Percentiles rank a stretch among this genome's conserved stretches.
Evolutionary conservation across 1,140 invertebrate species (phyloP).

Genomic region (Ptiloglossa arizonensis): DNA sequence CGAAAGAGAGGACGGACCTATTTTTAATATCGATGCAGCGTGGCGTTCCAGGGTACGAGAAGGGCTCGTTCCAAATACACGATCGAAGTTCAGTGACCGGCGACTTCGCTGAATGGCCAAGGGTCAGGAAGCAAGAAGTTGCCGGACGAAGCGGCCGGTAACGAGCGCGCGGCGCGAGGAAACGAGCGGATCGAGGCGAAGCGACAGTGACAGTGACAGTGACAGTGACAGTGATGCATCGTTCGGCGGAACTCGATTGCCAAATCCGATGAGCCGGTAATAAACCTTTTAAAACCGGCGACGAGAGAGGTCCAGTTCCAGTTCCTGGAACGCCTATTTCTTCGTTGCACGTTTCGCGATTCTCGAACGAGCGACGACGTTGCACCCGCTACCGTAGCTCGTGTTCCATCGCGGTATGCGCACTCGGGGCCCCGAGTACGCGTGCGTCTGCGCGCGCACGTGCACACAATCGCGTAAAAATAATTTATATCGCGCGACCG

Average conservation of each 20-base stretch:
- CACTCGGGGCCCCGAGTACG: too few species aligned
- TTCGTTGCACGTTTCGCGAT: slow-evolving; percentile 38
- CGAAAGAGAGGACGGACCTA: background rate
- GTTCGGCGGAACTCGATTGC: slow-evolving; percentile 54
- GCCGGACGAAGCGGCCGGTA: slow-evolving; percentile 33
- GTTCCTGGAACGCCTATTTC: slow-evolving; percentile 55
- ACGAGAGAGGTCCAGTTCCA: slow-evolving; percentile 17
- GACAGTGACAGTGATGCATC: slow-evolving; percentile 75
- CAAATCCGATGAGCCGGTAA: slow-evolving; percentile 67
- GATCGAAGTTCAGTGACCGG: slow-evolving; percentile 34
- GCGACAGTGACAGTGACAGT: slow-evolving; percentile 66
- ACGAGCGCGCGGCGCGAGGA: slow-evolving; percentile 40
- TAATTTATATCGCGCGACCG: slow-evolving; percentile 32
- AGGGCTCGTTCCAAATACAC: slow-evolving; percentile 41
- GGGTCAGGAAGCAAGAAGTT: slow-evolving; percentile 56
- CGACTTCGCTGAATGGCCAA: slow-evolving; percentile 46
- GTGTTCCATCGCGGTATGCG: background rate
- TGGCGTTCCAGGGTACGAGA: background rate
- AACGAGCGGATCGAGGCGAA: slow-evolving; percentile 62
- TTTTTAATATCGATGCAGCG: slow-evolving; percentile 16
- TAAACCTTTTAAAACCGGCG: slow-evolving; percentile 61
- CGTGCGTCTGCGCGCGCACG: background rate
- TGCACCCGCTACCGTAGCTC: background rate
- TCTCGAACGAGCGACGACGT: slow-evolving; percentile 1
- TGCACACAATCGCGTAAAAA: slow-evolving; percentile 32